These are phyloP conservation scores for Macrosteles quadrilineatus DNA, from an alignment of 1,140 invertebrate genomes.

Conservation along the genomic window DNA sequence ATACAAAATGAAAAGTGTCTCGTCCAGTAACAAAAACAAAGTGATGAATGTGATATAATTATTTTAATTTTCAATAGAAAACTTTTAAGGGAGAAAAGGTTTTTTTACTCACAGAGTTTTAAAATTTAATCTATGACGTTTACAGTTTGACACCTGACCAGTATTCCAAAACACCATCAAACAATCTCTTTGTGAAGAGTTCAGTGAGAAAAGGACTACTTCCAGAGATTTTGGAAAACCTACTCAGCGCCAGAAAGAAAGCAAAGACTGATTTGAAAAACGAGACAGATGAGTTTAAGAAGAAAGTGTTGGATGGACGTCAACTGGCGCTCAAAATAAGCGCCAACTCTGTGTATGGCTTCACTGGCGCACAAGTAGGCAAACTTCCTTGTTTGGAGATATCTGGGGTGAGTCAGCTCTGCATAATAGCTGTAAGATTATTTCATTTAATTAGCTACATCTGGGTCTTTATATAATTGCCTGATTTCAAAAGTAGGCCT, in stretches of 20 bases:
- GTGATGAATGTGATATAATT: too few relatives aligned
- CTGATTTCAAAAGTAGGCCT: too few relatives aligned
- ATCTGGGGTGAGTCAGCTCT: slow-evolving; percentile 74
- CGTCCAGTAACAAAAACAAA: too few relatives aligned
- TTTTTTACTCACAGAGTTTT: too few relatives aligned
- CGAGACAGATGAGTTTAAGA: slow-evolving; percentile 92
- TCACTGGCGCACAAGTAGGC: slow-evolving; percentile 98
- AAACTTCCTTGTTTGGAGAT: slow-evolving; percentile 99
- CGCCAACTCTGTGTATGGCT: slow-evolving; percentile 99
- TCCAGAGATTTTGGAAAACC: slow-evolving; percentile 94
- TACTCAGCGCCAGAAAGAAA: slow-evolving; percentile 89
- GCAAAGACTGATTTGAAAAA: slow-evolving; percentile 89
- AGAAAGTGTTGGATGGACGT: slow-evolving; percentile 93
- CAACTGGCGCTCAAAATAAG: slow-evolving; percentile 98
- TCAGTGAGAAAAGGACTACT: slow-evolving; percentile 84
- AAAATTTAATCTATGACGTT: too few relatives aligned
- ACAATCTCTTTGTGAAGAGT: slow-evolving; percentile 90
- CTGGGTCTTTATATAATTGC: too few relatives aligned
- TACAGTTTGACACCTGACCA: slow-evolving; percentile 64
- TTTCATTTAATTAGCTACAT: too few relatives aligned
- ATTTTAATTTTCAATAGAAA: too few relatives aligned
- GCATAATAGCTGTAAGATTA: too few relatives aligned
- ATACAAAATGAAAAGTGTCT: too few relatives aligned
- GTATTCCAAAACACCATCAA: slow-evolving; percentile 88
- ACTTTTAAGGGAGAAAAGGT: too few relatives aligned